Conservation (phyloP, 1,140 invertebrate genomes). For the Wasmannia auropunctata region DNA sequence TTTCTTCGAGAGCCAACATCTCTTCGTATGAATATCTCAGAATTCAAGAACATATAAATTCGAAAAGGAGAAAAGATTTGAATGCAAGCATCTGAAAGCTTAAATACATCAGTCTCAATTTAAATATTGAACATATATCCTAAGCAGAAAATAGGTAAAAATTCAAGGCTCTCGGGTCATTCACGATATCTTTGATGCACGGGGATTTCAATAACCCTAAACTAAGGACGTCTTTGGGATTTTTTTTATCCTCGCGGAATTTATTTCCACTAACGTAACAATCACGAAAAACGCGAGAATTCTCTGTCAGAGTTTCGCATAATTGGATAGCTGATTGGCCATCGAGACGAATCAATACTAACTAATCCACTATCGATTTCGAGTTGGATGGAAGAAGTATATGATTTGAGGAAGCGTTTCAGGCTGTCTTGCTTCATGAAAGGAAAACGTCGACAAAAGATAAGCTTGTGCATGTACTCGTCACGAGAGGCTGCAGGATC, state of each 20-base stretch:
- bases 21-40: background rate
- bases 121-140: background rate
- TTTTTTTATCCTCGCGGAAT: background rate
- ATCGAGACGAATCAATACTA: background rate
- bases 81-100: background rate
- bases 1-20: background rate
- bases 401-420: conserved; percentile 19
- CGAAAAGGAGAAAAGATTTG: background rate
- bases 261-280: background rate
- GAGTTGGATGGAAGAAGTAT: background rate
- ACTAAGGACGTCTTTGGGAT: background rate
- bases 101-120: background rate
- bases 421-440: conserved; percentile 11
- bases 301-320: background rate
- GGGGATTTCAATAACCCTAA: background rate
- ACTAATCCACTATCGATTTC: conserved; percentile 11
- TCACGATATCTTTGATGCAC: background rate
- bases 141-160: background rate
- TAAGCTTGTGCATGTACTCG: conserved; percentile 34
- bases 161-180: background rate
- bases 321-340: conserved; percentile 36
- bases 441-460: conserved; percentile 70
- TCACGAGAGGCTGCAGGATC: conserved; percentile 67
- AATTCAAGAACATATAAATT: background rate
- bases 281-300: conserved; percentile 51